Evolutionary conservation across 2,113 vertebrate species (phyloP).

Genomic region (Brienomyrus longianalis): DNA sequence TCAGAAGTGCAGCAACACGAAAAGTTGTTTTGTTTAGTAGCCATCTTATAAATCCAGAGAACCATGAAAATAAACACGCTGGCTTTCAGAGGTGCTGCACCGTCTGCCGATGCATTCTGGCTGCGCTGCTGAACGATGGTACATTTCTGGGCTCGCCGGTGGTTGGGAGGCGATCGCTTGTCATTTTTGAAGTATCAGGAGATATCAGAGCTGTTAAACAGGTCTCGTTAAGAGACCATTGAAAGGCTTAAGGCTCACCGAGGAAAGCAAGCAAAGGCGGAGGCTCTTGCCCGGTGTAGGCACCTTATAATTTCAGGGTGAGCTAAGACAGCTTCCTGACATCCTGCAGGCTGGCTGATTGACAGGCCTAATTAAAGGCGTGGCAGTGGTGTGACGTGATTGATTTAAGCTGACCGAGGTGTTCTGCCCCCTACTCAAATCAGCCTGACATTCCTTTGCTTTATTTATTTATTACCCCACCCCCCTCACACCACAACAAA

Average conservation of each 20-base stretch:
- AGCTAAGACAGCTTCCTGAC: constrained; percentile 33
- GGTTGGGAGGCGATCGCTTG: neutral
- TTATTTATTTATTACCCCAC: neutral
- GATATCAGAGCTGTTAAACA: constrained; percentile 27
- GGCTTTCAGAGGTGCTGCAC: neutral
- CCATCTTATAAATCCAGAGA: neutral
- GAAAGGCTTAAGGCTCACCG: constrained; percentile 11
- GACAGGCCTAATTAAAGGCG: constrained; percentile 48
- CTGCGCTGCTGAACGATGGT: constrained; percentile 10
- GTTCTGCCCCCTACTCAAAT: constrained; percentile 28
- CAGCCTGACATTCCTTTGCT: constrained; percentile 25
- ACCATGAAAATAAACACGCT: neutral
- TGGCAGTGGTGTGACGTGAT: constrained; percentile 41
- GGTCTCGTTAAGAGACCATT: constrained; percentile 29
- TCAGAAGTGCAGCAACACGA: neutral
- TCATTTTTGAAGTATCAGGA: constrained; percentile 21
- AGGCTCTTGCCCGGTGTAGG: constrained; percentile 24
- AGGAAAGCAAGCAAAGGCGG: neutral
- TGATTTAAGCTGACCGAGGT: constrained; percentile 36
- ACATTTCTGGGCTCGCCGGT: neutral
- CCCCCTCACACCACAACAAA: neutral
- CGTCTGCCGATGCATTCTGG: neutral
- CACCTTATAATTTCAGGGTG: constrained; percentile 25
- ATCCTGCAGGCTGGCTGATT: constrained; percentile 32
- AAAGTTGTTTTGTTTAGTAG: neutral